These are phyloP conservation scores for Leptinotarsa haldemani DNA, from an alignment of 2,888 invertebrate species.

Conservation along the genomic window DNA sequence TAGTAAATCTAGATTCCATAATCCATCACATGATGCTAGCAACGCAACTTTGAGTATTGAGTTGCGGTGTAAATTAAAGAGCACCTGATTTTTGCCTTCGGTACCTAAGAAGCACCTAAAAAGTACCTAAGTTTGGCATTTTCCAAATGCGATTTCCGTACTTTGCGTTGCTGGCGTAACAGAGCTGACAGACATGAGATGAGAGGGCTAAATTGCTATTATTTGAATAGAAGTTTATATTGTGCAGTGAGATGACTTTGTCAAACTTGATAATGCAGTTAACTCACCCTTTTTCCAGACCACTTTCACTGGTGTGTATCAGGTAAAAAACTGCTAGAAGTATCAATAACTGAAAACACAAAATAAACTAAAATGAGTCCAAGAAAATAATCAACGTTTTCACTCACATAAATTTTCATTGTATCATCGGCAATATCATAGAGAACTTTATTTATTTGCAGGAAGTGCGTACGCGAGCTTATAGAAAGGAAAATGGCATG, in stretches of 20 bases:
- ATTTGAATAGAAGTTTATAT: neutral
- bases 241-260: neutral
- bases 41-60: too few species aligned
- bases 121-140: too few species aligned
- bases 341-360: conserved; percentile 30
- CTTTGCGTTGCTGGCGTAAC: too few species aligned
- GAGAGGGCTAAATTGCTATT: neutral
- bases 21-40: too few species aligned
- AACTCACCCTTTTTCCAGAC: conserved; percentile 4
- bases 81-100: too few species aligned
- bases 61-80: too few species aligned
- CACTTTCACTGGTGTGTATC: conserved; percentile 7
- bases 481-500: conserved; percentile 23
- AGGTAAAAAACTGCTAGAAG: conserved; percentile 26
- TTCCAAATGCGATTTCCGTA: too few species aligned
- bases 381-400: neutral
- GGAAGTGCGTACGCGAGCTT: neutral
- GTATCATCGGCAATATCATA: conserved; percentile 17
- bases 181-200: too few species aligned
- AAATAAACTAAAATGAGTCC: neutral
- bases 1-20: too few species aligned
- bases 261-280: neutral
- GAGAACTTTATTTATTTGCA: neutral
- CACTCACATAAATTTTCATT: conserved; percentile 37
- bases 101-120: too few species aligned